Evolutionary conservation across 1,140 invertebrate genomes (phyloP).

Genomic region (Drosophila albomicans): DNA sequence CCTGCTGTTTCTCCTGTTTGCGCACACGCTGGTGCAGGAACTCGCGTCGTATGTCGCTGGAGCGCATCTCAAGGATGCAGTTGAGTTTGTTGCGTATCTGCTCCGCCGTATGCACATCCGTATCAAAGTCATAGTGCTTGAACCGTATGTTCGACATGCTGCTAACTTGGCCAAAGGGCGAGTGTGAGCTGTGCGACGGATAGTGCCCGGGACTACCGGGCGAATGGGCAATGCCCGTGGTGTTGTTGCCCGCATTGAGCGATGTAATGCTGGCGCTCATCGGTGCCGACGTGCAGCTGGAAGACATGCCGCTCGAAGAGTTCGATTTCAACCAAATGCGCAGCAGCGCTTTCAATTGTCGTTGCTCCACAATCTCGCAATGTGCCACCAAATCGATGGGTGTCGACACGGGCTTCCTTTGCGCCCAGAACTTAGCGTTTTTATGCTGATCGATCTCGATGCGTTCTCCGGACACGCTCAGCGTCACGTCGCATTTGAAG

Average conservation of each 20-base stretch:
- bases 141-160: slow-evolving; percentile 86
- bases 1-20: slow-evolving; percentile 86
- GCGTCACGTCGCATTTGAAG: slow-evolving; percentile 92
- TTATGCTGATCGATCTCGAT: slow-evolving; percentile 94
- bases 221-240: slow-evolving; percentile 58
- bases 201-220: slow-evolving; percentile 69
- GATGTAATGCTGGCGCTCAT: slow-evolving; percentile 50
- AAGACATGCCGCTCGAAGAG: slow-evolving; percentile 59
- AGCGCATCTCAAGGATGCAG: slow-evolving; percentile 93
- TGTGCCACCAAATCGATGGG: slow-evolving; percentile 94
- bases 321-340: slow-evolving; percentile 81
- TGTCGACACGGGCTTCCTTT: slow-evolving; percentile 87
- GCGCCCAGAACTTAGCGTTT: slow-evolving; percentile 90
- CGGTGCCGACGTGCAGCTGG: slow-evolving; percentile 61
- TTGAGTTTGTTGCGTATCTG: slow-evolving; percentile 95
- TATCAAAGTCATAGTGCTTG: slow-evolving; percentile 95
- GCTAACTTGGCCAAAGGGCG: slow-evolving; percentile 59
- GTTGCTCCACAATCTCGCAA: slow-evolving; percentile 91
- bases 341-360: slow-evolving; percentile 87
- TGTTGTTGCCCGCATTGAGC: slow-evolving; percentile 45
- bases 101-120: slow-evolving; percentile 89
- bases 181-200: slow-evolving; percentile 19
- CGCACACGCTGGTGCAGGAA: slow-evolving; percentile 88
- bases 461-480: slow-evolving; percentile 95
- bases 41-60: slow-evolving; percentile 91